Evolutionary conservation across 2,888 invertebrate species (phyloP), one percentile per base, ranked within the genome.

Genomic region (Sylvicola fuscatus): DNA sequence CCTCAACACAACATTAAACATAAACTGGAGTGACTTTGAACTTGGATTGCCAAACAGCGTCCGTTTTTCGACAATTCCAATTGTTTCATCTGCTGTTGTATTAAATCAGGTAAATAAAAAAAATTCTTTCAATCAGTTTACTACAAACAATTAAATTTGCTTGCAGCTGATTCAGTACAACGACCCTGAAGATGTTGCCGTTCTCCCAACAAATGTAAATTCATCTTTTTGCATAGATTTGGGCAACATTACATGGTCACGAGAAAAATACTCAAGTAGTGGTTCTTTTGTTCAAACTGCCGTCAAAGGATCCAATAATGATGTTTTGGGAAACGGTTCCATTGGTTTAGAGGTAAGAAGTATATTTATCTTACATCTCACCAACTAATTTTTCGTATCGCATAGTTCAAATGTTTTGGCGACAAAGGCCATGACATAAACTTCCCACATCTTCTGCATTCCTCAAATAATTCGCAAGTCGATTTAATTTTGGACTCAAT

Each of bases 381-480:
- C 29, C n/a, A 29, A 29, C 29, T 6, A 21, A 12, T 32, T 15
- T 36, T 36, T 34, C 33, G 21, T 36, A 14, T 49, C 47, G 28
- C 53, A n/a, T n/a, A 76, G 76, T 50, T 76, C 40, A 65, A 63
- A 38, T 58, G 60, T 32, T 64, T 55, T 46, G 58, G 58, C 33
- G 49, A 49, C 2, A 44, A 52, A 3, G 62, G 60, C 32, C 39
- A 70, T 47, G 65, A 64, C 3, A 45, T 49, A 2, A 55, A 61
- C 2, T 54, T 70, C 5, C 79, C 78, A 0, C 72, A 69, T 37
- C 60, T 78, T 40, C 61, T 70, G 41, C 74, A 75, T 55, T 68
- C 71, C 1, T 66, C 68, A 27, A 74, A 77, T 56, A 66, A 70
- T 1, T 67, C 72, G 0, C 66, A 72, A 39, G 46, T 76, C 2